These are phyloP conservation scores for Cephus nigrinus DNA, from an alignment of 2,888 invertebrate species.

Conservation along the genomic window DNA sequence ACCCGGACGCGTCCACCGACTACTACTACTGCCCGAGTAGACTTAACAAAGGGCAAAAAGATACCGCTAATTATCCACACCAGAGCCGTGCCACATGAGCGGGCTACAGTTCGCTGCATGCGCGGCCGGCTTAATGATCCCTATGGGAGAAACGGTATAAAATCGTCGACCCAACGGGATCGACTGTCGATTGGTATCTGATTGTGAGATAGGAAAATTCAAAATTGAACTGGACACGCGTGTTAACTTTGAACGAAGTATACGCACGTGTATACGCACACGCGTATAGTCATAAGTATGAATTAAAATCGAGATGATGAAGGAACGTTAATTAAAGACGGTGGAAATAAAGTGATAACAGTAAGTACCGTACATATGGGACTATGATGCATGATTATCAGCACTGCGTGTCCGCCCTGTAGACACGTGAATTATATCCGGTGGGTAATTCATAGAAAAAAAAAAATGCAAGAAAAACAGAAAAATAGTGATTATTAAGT, in stretches of 20 bases:
- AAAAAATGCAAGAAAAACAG: slow-evolving; percentile 3
- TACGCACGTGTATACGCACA: too few relatives aligned
- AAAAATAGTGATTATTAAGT: slow-evolving; percentile 26
- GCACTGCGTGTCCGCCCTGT: slow-evolving; percentile 26
- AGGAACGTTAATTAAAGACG: slow-evolving; percentile 27
- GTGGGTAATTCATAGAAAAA: slow-evolving; percentile 4
- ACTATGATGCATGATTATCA: slow-evolving; percentile 33
- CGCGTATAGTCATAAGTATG: too few relatives aligned
- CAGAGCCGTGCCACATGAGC: background rate
- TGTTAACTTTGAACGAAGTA: background rate
- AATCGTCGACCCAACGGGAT: background rate
- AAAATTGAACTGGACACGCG: background rate
- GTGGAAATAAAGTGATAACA: slow-evolving; percentile 35
- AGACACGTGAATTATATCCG: slow-evolving; percentile 27
- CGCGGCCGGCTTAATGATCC: background rate
- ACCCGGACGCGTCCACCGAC: slow-evolving; percentile 43
- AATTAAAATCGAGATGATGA: too few relatives aligned
- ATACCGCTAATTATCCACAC: slow-evolving; percentile 20
- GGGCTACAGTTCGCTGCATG: background rate
- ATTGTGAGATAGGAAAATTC: background rate
- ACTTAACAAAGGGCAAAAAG: slow-evolving; percentile 19
- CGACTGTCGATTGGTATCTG: background rate
- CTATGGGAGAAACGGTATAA: background rate
- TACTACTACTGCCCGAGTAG: slow-evolving; percentile 17
- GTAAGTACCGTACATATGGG: slow-evolving; percentile 13